Evolutionary conservation across 1,140 invertebrate genomes (phyloP).

Genomic region (Panonychus citri): DNA sequence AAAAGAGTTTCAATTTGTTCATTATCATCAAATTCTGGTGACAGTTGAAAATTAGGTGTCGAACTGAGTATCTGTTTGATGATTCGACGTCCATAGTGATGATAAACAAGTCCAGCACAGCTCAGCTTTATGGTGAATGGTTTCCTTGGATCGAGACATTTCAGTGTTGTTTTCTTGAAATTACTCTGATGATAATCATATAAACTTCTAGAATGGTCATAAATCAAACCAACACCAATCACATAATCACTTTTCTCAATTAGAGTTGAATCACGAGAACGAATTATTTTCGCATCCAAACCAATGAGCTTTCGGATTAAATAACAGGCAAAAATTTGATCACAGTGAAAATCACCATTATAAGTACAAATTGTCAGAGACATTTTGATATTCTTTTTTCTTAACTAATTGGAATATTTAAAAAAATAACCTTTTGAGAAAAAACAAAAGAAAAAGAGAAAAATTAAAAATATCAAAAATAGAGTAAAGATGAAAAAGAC

Average conservation of each 20-base stretch:
- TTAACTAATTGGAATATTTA: too few species aligned
- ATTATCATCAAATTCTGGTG: slow-evolving; percentile 21
- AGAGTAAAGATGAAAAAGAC: too few species aligned
- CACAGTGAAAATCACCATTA: slow-evolving; percentile 65
- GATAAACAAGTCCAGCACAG: slow-evolving; percentile 81
- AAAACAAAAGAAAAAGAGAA: too few species aligned
- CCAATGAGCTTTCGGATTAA: slow-evolving; percentile 58
- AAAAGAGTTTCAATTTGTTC: slow-evolving; percentile 35
- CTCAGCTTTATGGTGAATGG: slow-evolving; percentile 48
- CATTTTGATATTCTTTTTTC: too few species aligned
- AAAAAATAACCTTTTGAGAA: too few species aligned
- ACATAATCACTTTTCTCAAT: slow-evolving; percentile 74
- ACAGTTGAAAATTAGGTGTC: background rate
- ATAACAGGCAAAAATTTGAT: slow-evolving; percentile 78
- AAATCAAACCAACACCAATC: slow-evolving; percentile 77
- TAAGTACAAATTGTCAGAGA: slow-evolving; percentile 29
- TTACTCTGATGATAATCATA: slow-evolving; percentile 89
- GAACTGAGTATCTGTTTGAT: slow-evolving; percentile 28
- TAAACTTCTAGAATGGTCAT: slow-evolving; percentile 39
- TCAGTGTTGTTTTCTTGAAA: slow-evolving; percentile 36
- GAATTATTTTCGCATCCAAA: slow-evolving; percentile 51
- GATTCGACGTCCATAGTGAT: slow-evolving; percentile 63
- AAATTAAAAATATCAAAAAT: too few species aligned
- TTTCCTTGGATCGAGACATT: slow-evolving; percentile 30
- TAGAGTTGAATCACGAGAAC: slow-evolving; percentile 34